Base-by-base conservation (phyloP, 2,888 invertebrate genomes). In the Chironomus riparius region DNA sequence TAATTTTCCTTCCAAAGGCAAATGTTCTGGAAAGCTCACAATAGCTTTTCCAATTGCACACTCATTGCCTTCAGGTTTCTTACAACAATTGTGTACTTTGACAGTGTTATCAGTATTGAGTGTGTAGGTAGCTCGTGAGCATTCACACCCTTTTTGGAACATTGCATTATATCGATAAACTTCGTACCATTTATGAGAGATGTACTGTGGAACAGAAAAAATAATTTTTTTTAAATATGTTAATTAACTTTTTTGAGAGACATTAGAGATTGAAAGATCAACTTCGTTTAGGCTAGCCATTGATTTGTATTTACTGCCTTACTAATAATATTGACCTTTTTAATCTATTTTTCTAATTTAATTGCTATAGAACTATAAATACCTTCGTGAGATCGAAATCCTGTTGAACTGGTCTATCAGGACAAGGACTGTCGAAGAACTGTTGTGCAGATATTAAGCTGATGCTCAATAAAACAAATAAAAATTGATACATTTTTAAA, bases 341-440 rank as follows among this genome's bases (percentile, higher is more conserved):
- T n/a, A n/a, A n/a, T n/a, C n/a, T n/a, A n/a, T n/a, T n/a, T n/a
- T n/a, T n/a, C n/a, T n/a, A n/a, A n/a, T n/a, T n/a, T n/a, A n/a
- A n/a, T n/a, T n/a, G n/a, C n/a, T n/a, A n/a, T n/a, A n/a, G n/a
- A n/a, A n/a, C n/a, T n/a, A n/a, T n/a, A n/a, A n/a, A n/a, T 15
- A 73, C 73, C 47, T 73, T 73, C 18, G 62, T 2, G 3, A 73
- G 18, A 73, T 73, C 73, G 47, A 73, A 73, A 18, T 73, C 61
- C 18, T 73, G 73, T 38, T 62, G 61, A 12, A 73, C 38, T 15
- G 73, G 73, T 15, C 73, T 50, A 4, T 62, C 73, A 2, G 61
- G 61, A 62, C 73, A 73, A 18, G 73, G 47, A 12, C 18, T n/a
- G 13, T 73, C 47, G 22, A 48, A 70, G 21, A 70, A 50, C 5